Evolutionary conservation across 2,888 invertebrate genomes (phyloP).

Genomic region (Selenia dentaria): DNA sequence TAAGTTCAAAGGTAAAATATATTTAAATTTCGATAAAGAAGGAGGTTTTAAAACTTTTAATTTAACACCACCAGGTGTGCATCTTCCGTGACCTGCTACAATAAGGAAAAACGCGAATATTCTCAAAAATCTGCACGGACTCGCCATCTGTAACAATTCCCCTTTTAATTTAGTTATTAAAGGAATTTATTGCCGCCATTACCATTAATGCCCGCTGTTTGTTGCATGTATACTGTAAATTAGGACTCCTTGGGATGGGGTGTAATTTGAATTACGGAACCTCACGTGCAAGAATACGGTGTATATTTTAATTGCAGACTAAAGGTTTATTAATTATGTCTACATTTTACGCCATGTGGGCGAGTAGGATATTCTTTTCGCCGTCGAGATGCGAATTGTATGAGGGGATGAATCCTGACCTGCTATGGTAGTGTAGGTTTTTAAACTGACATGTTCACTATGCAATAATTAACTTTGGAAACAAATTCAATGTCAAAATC

Average conservation of each 20-base stretch:
- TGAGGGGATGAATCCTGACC: too few species aligned
- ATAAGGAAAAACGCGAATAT: slow-evolving; percentile 6
- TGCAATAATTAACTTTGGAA: too few species aligned
- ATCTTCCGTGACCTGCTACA: neutral
- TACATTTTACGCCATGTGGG: too few species aligned
- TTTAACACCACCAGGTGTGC: neutral
- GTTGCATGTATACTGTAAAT: slow-evolving; percentile 35
- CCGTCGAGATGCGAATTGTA: too few species aligned
- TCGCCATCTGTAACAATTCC: slow-evolving; percentile 22
- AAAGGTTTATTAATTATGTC: neutral
- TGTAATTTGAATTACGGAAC: slow-evolving; percentile 33
- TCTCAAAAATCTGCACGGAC: slow-evolving; percentile 10
- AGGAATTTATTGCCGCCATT: slow-evolving; percentile 27
- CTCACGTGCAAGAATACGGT: slow-evolving; percentile 19
- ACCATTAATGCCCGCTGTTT: slow-evolving; percentile 29
- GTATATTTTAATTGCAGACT: slow-evolving; percentile 22
- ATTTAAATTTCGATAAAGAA: too few species aligned
- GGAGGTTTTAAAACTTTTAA: neutral
- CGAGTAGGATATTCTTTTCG: too few species aligned
- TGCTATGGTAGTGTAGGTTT: too few species aligned
- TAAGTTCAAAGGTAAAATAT: too few species aligned
- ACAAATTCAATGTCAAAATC: too few species aligned
- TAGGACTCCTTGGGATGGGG: slow-evolving; percentile 24
- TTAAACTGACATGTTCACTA: too few species aligned
- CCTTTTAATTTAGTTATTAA: slow-evolving; percentile 37